phyloP scores from a whole-genome alignment of 2,888 invertebrate genomes.

The Neocrepidodera transversa region DNA sequence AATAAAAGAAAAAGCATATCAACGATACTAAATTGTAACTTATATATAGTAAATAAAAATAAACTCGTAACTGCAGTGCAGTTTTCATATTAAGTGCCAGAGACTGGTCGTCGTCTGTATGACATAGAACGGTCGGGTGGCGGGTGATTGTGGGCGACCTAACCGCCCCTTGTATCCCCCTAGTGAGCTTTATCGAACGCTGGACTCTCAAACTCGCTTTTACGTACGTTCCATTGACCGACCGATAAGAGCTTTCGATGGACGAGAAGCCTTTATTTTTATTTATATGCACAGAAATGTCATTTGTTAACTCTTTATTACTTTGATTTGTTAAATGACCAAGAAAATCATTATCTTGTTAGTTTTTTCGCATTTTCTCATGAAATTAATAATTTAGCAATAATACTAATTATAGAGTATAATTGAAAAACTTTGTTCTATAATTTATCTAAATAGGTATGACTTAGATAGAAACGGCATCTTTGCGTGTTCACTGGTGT shows the following conservation, averaged over 20 bases:
- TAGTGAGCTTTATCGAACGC: neutral
- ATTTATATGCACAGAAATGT: neutral
- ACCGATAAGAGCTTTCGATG: neutral
- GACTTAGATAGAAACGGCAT: no score
- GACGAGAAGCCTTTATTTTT: neutral
- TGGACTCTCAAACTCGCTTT: neutral
- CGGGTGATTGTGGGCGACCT: neutral
- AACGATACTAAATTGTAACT: neutral
- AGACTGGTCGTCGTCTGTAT: neutral
- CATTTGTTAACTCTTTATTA: no score
- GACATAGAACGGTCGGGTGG: neutral
- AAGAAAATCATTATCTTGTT: no score
- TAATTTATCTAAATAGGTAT: no score
- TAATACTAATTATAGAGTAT: no score
- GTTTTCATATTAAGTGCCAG: neutral
- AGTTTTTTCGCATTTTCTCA: no score
- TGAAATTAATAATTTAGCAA: no score
- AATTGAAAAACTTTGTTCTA: no score
- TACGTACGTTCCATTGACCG: neutral
- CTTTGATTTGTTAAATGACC: no score
- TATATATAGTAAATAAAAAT: neutral
- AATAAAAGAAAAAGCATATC: neutral
- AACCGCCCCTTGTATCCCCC: neutral
- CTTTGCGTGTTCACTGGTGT: no score
- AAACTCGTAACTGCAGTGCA: slow-evolving; percentile 1